Evolutionary conservation across 2,888 invertebrate species (phyloP).

Genomic region (Caenorhabditis becei): DNA sequence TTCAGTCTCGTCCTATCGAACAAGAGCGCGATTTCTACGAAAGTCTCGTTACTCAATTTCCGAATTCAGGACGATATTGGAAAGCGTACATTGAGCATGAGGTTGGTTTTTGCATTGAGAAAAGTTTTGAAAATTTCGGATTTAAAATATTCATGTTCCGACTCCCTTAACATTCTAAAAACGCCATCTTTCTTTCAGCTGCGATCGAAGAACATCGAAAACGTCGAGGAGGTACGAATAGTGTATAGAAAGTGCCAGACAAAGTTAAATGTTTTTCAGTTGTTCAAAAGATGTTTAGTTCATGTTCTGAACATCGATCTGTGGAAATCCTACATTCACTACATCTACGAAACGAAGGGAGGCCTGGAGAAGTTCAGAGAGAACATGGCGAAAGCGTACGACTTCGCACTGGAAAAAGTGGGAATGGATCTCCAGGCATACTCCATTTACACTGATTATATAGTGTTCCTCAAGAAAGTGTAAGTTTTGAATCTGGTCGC

Average conservation of each 20-base stretch:
- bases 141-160: not conserved
- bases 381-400: conserved; percentile 99
- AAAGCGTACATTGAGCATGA: conserved; percentile 98
- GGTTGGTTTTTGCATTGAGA: conserved; percentile 83
- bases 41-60: conserved; percentile 93
- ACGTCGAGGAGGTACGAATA: conserved; percentile 94
- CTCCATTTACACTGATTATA: conserved; percentile 98
- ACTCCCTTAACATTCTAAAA: too few relatives aligned
- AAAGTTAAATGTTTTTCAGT: conserved; percentile 84
- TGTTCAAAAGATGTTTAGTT: conserved; percentile 97
- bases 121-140: not conserved
- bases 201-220: conserved; percentile 96
- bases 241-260: not conserved
- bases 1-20: conserved; percentile 85
- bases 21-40: conserved; percentile 95
- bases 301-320: conserved; percentile 98
- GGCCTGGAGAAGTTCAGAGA: conserved; percentile 88
- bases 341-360: conserved; percentile 97
- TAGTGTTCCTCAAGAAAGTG: conserved; percentile 89
- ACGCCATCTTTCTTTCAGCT: conserved; percentile 87
- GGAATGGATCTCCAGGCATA: conserved; percentile 98
- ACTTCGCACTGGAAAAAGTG: conserved; percentile 98
- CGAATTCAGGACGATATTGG: conserved; percentile 98
- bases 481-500: conserved; percentile 62
- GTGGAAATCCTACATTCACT: conserved; percentile 97